phyloP scores from a whole-genome alignment of 2,113 vertebrate genomes.

The Sigmodon hispidus region DNA sequence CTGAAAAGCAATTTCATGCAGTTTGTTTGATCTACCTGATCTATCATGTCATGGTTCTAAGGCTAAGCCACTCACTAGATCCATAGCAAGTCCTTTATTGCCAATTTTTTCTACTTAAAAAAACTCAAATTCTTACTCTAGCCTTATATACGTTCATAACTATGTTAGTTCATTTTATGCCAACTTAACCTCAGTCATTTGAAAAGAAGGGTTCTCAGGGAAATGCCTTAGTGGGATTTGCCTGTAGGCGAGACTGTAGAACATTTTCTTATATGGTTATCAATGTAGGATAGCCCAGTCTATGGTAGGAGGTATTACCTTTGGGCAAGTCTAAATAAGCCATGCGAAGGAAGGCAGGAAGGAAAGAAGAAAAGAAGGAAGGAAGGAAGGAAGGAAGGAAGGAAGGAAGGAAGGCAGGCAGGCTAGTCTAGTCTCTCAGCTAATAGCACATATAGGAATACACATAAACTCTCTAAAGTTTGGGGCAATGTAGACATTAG shows the following conservation, averaged over 20 bases:
- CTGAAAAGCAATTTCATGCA: slow-evolving; percentile 20
- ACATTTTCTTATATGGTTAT: neutral
- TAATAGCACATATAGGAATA: neutral
- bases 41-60: neutral
- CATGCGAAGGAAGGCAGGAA: neutral
- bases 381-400: neutral
- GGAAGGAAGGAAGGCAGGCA: neutral
- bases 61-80: neutral
- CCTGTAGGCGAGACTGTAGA: neutral
- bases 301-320: neutral
- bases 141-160: neutral
- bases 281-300: neutral
- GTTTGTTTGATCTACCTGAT: neutral
- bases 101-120: neutral
- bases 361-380: rapidly evolving
- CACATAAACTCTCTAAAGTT: neutral
- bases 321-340: neutral
- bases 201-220: neutral
- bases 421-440: neutral
- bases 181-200: neutral
- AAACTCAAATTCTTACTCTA: neutral
- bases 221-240: neutral
- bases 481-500: slow-evolving; percentile 50
- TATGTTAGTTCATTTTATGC: neutral
- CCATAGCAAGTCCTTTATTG: neutral